phyloP scores from a whole-genome alignment of 2,888 invertebrate genomes.

The Timema podura region DNA sequence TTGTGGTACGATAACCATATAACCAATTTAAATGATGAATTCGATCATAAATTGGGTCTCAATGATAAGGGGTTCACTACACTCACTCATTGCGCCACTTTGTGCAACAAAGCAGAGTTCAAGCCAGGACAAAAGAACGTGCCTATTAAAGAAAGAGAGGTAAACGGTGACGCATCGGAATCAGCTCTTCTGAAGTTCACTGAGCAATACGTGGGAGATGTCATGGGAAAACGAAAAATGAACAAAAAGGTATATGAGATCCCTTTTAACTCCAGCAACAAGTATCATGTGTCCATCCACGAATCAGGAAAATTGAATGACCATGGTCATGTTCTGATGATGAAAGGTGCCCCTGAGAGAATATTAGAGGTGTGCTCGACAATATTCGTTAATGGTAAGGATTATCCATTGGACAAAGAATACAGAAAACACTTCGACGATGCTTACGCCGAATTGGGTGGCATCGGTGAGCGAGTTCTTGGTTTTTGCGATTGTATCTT shows the following conservation, averaged over 20 bases:
- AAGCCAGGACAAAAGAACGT: conserved; percentile 49
- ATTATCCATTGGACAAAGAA: conserved; percentile 35
- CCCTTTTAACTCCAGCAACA: conserved; percentile 66
- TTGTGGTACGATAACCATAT: conserved; percentile 54
- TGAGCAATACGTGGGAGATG: conserved; percentile 56
- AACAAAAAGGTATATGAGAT: conserved; percentile 60
- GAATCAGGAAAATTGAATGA: conserved; percentile 49
- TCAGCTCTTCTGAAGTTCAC: conserved; percentile 64
- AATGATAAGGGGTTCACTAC: conserved; percentile 24
- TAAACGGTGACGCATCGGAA: conserved; percentile 68
- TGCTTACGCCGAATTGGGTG: conserved; percentile 55
- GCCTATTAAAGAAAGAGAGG: conserved; percentile 50
- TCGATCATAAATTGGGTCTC: conserved; percentile 40
- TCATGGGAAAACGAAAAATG: conserved; percentile 48
- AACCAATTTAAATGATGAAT: background rate
- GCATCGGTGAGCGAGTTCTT: conserved; percentile 56
- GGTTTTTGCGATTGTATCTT: conserved; percentile 33
- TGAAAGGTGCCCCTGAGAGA: conserved; percentile 75
- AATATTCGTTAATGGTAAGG: conserved; percentile 6
- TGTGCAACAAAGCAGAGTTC: conserved; percentile 71
- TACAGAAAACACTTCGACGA: conserved; percentile 29
- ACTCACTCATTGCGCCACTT: conserved; percentile 52
- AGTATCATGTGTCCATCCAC: conserved; percentile 70
- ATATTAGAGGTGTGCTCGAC: conserved; percentile 52
- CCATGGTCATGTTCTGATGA: conserved; percentile 55